These are phyloP conservation scores for Drosophila paramelanica DNA, from an alignment of 2,888 invertebrate species.

Conservation along the genomic window DNA sequence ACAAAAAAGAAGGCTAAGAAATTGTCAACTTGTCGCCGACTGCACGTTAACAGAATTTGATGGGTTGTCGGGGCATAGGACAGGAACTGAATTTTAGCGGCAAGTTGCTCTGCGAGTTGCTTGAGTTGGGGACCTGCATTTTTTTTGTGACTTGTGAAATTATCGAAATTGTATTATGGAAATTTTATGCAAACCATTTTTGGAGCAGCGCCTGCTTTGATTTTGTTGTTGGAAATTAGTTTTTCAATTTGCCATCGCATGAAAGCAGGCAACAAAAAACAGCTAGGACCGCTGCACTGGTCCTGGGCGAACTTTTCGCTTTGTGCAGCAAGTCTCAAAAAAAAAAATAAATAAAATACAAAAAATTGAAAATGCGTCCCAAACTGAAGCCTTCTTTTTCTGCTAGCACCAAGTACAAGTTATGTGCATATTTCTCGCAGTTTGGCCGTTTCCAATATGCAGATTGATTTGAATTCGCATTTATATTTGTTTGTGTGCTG, in stretches of 20 bases:
- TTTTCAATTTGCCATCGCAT: conserved; percentile 65
- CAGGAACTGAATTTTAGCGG: conserved; percentile 7
- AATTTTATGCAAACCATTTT: conserved; percentile 74
- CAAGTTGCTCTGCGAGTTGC: conserved; percentile 43
- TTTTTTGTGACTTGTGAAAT: conserved; percentile 61
- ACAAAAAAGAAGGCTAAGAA: conserved; percentile 4
- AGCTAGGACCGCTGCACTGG: conserved; percentile 19
- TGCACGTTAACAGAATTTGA: conserved; percentile 39
- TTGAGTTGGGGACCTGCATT: conserved; percentile 36
- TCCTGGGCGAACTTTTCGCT: conserved; percentile 49
- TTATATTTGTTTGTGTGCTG: conserved; percentile 12
- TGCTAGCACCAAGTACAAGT: conserved; percentile 42
- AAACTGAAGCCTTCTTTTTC: conserved; percentile 9
- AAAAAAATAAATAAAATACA: conserved; percentile 36
- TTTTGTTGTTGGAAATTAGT: conserved; percentile 73
- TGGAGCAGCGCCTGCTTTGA: conserved; percentile 53
- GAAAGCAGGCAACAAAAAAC: conserved; percentile 19
- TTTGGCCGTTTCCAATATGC: conserved; percentile 56
- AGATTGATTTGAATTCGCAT: conserved; percentile 62
- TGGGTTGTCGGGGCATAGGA: conserved; percentile 25
- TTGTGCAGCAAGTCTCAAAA: conserved; percentile 1
- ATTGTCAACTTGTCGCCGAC: conserved; percentile 29
- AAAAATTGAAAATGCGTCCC: conserved; percentile 24
- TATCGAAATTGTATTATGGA: conserved; percentile 79
- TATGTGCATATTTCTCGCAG: conserved; percentile 64